A percentile compares a stretch with the other conserved stretches of the same genome.
Evolutionary conservation across 2,888 invertebrate genomes (phyloP).

Genomic region (Nasonovia ribisnigri): DNA sequence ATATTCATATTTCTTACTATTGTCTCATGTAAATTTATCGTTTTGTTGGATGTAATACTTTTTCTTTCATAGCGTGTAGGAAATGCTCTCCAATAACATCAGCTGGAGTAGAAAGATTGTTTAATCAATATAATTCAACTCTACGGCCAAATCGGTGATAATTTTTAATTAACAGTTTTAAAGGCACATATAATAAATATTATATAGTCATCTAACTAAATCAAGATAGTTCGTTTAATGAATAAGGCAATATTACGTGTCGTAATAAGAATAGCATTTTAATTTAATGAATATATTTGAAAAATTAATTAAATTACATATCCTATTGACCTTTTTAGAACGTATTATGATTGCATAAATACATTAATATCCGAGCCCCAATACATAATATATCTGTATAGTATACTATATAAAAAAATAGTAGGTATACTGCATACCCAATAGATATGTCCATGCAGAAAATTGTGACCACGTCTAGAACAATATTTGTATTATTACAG

Average conservation of each 20-base stretch:
- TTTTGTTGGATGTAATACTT: not conserved
- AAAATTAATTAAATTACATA: not conserved
- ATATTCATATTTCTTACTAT: not conserved
- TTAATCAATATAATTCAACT: not conserved
- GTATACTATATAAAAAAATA: no score
- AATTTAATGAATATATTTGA: not conserved
- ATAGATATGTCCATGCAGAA: not conserved
- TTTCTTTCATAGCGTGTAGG: not conserved
- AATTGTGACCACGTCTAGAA: not conserved
- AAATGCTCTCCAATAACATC: not conserved
- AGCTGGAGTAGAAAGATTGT: not conserved
- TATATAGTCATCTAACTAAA: not conserved
- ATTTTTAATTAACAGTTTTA: not conserved
- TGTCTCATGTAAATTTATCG: not conserved
- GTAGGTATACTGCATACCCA: not conserved
- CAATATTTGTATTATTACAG: slow-evolving; percentile 13
- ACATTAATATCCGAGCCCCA: not conserved
- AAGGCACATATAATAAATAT: not conserved
- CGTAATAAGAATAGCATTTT: not conserved
- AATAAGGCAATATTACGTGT: not conserved
- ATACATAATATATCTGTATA: not conserved
- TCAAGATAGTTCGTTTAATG: not conserved
- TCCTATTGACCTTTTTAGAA: not conserved
- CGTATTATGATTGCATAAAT: not conserved
- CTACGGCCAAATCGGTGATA: not conserved